Percentiles rank a stretch among this genome's conserved stretches.
Evolutionary conservation across 1,140 invertebrate genomes (phyloP).

Genomic region (Calephelis virginiensis): DNA sequence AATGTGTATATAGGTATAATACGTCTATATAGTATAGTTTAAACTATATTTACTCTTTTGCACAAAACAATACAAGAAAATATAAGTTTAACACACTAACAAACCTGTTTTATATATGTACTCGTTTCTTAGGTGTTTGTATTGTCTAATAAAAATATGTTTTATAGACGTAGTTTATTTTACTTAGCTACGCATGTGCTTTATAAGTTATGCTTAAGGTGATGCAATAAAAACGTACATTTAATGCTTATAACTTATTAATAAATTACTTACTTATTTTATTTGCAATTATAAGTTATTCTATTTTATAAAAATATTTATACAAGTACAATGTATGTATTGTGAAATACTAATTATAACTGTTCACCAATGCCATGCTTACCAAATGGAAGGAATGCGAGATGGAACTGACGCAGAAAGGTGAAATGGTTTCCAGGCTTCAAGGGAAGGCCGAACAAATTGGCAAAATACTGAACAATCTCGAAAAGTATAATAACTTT

Average conservation of each 20-base stretch:
- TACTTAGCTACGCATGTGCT: neutral
- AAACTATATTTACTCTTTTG: no score
- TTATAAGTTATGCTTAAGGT: neutral
- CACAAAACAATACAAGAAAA: no score
- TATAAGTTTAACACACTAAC: no score
- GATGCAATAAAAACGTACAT: neutral
- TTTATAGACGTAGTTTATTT: no score
- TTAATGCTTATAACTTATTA: neutral
- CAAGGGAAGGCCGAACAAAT: slow-evolving; percentile 94
- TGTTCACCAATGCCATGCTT: slow-evolving; percentile 71
- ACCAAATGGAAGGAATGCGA: slow-evolving; percentile 89
- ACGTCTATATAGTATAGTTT: no score
- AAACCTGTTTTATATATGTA: no score
- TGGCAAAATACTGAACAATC: slow-evolving; percentile 92
- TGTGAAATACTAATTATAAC: slow-evolving; percentile 60
- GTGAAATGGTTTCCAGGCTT: slow-evolving; percentile 92
- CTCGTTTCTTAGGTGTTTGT: no score
- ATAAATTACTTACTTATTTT: neutral
- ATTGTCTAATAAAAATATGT: no score
- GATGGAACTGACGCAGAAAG: slow-evolving; percentile 93
- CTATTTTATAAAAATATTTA: slow-evolving; percentile 14
- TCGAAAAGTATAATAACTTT: slow-evolving; percentile 90
- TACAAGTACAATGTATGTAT: slow-evolving; percentile 15
- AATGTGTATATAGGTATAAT: no score
- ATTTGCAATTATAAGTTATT: neutral